Percentiles rank a stretch among this genome's conserved stretches.
phyloP scores from a whole-genome alignment of 2,797 vertebrate genomes.

The Eulemur mongoz region DNA sequence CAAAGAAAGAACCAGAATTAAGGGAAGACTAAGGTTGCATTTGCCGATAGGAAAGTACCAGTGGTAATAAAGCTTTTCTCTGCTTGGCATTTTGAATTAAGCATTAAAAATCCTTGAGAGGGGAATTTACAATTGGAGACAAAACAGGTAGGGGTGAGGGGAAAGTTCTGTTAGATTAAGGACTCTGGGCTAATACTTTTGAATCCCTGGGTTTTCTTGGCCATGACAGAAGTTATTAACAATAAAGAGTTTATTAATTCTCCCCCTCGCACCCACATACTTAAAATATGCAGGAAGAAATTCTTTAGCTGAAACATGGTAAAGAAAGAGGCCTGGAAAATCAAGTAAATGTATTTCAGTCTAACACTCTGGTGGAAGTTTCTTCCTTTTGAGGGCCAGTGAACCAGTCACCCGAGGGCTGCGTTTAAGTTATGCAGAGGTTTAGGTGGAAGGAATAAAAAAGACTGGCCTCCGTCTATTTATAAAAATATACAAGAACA shows the following conservation, averaged over 20 bases:
- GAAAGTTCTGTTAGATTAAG: background rate
- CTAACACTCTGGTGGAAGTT: background rate
- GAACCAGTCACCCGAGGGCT: background rate
- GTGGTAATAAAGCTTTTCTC: background rate
- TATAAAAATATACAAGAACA: background rate
- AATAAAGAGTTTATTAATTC: constrained; percentile 19
- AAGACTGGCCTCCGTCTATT: background rate
- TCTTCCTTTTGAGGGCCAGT: background rate
- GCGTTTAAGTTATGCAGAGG: background rate
- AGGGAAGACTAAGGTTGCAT: background rate
- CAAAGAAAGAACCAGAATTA: constrained; percentile 32
- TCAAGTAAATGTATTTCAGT: background rate
- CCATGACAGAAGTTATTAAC: constrained; percentile 5
- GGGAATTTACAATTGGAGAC: background rate
- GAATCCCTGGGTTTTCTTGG: constrained; percentile 7
- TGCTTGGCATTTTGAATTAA: constrained; percentile 21
- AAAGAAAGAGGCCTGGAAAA: background rate
- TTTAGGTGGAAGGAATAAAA: background rate
- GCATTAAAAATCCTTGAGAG: background rate
- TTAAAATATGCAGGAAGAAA: background rate
- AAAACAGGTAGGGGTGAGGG: background rate
- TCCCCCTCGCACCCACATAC: background rate
- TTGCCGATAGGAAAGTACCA: background rate
- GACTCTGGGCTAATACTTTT: background rate
- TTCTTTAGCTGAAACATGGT: background rate